A percentile compares a stretch with the other conserved stretches of the same genome.
Conservation (phyloP, 2,113 vertebrate species). For the Campylomormyrus numenius region DNA sequence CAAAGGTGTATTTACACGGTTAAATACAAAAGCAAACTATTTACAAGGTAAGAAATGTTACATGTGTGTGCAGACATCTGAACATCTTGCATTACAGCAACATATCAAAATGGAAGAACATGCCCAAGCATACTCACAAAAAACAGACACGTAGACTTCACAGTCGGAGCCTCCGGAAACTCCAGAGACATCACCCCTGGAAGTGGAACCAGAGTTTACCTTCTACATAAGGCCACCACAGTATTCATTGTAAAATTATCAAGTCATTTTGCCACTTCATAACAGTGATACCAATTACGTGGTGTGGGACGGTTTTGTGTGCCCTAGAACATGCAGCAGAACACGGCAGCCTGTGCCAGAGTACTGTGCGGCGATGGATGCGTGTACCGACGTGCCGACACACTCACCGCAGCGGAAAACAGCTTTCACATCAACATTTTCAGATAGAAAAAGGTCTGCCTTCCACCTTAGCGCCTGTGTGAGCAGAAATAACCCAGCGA, state of each 20-base stretch:
- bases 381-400: background rate
- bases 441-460: slow-evolving; percentile 79
- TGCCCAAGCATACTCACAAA: slow-evolving; percentile 75
- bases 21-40: too few relatives aligned
- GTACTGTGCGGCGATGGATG: background rate
- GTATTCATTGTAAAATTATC: background rate
- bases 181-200: slow-evolving; percentile 86
- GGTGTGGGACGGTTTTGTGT: background rate
- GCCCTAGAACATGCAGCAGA: background rate
- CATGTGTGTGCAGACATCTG: too few relatives aligned
- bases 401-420: slow-evolving; percentile 93
- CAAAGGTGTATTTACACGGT: too few relatives aligned
- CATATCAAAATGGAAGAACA: background rate
- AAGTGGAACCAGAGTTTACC: slow-evolving; percentile 10
- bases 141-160: slow-evolving; percentile 83
- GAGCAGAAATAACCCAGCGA: slow-evolving; percentile 46
- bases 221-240: background rate
- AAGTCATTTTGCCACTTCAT: background rate
- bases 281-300: background rate
- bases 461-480: slow-evolving; percentile 86
- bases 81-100: background rate
- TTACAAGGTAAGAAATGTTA: too few relatives aligned
- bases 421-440: slow-evolving; percentile 79
- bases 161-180: slow-evolving; percentile 85
- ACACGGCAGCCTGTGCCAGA: background rate